Conservation (phyloP, 1,140 invertebrate species). For the Venustaconcha ellipsiformis region DNA sequence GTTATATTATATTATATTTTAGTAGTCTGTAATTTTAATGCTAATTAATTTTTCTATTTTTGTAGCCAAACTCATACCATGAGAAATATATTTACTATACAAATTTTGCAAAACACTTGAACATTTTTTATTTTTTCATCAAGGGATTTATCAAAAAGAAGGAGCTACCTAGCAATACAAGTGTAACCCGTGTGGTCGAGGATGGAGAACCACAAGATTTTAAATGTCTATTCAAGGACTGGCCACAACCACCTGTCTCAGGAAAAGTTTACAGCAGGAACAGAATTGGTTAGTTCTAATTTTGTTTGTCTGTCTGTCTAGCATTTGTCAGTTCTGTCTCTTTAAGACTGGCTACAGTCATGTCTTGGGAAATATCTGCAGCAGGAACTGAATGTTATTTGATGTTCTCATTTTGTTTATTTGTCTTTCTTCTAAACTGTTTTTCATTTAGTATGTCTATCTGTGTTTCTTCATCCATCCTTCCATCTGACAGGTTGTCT, state of each 20-base stretch:
- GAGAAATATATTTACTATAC: no score
- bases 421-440: neutral
- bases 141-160: slow-evolving; percentile 89
- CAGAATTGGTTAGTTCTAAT: slow-evolving; percentile 56
- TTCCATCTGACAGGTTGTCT: no score
- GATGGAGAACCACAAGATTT: slow-evolving; percentile 89
- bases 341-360: neutral
- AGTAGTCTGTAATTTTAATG: no score
- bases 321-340: neutral
- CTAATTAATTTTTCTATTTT: no score
- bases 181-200: slow-evolving; percentile 84
- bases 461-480: no score
- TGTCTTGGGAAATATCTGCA: no score
- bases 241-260: slow-evolving; percentile 71
- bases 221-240: slow-evolving; percentile 83
- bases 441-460: no score
- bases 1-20: no score
- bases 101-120: no score
- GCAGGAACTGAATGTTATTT: no score
- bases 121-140: neutral
- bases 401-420: neutral
- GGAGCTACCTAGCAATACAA: slow-evolving; percentile 79
- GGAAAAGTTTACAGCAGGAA: slow-evolving; percentile 64
- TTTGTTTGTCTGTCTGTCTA: neutral
- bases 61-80: no score